A percentile compares a stretch with the other conserved stretches of the same genome.
Conservation (phyloP, 2,888 invertebrate genomes). For the Rhimphoctona megacephalus region DNA sequence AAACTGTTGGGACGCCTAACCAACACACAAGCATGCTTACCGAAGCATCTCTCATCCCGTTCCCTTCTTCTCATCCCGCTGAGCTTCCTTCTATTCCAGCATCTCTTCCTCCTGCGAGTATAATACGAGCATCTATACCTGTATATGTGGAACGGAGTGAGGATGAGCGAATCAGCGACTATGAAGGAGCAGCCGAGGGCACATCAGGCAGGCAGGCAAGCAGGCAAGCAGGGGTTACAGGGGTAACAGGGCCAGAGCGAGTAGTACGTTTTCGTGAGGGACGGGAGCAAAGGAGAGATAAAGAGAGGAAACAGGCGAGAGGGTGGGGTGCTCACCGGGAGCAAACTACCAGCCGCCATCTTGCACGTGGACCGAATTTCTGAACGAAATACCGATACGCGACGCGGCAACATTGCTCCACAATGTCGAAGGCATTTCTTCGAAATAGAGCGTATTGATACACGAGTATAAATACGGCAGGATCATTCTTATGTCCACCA, state of each 20-base stretch:
- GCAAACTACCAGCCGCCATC: conserved; percentile 84
- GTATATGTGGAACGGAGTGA: conserved; percentile 23
- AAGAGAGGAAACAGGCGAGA: conserved; percentile 68
- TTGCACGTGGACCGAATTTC: conserved; percentile 83
- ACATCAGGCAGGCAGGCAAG: conserved; percentile 2
- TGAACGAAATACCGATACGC: conserved; percentile 75
- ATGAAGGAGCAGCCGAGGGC: conserved; percentile 51
- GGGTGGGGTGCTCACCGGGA: conserved; percentile 80
- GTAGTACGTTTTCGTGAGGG: conserved; percentile 27
- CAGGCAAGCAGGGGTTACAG: conserved; percentile 10
- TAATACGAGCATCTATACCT: background rate
- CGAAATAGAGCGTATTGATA: conserved; percentile 12
- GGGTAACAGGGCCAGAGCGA: conserved; percentile 26
- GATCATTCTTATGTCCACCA: background rate
- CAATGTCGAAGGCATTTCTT: conserved; percentile 16
- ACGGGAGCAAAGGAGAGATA: conserved; percentile 39
- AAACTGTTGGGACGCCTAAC: conserved; percentile 82
- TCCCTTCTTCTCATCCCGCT: conserved; percentile 8
- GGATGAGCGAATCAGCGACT: conserved; percentile 63
- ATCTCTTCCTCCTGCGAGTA: background rate
- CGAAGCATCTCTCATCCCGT: conserved; percentile 51
- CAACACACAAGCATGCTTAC: conserved; percentile 73
- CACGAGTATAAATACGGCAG: background rate
- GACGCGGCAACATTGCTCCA: conserved; percentile 25
- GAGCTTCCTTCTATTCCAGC: conserved; percentile 46